Evolutionary conservation across 2,797 vertebrate species (phyloP).

Genomic region (Helicolenus hilgendorfi): DNA sequence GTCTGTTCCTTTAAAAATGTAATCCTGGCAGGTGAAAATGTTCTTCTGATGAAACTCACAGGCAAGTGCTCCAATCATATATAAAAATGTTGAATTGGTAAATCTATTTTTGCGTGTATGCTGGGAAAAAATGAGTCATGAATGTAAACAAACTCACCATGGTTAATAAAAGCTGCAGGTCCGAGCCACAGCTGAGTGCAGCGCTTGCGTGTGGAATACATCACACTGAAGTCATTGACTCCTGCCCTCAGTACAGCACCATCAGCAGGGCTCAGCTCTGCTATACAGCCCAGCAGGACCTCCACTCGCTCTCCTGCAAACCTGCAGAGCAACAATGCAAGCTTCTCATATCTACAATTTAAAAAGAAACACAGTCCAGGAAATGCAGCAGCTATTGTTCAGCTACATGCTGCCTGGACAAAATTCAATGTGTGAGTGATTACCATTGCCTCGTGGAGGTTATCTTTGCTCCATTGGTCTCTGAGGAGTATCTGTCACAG

Average conservation of each 20-base stretch:
- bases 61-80: not conserved
- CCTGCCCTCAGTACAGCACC: slow-evolving; percentile 92
- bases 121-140: not conserved
- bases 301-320: slow-evolving; percentile 94
- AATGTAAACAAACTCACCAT: slow-evolving; percentile 88
- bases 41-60: not conserved
- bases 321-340: slow-evolving; percentile 84
- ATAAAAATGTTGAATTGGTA: not conserved
- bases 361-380: not conserved
- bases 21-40: not conserved
- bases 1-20: not conserved
- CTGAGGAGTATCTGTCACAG: slow-evolving; percentile 95
- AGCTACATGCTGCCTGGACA: not conserved
- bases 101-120: not conserved
- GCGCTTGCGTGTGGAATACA: slow-evolving; percentile 96
- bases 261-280: slow-evolving; percentile 93
- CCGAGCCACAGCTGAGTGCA: slow-evolving; percentile 96
- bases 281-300: slow-evolving; percentile 95
- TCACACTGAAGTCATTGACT: slow-evolving; percentile 97
- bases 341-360: not conserved
- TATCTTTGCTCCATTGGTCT: slow-evolving; percentile 96
- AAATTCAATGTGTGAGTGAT: not conserved
- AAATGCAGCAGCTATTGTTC: not conserved
- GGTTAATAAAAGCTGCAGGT: slow-evolving; percentile 97
- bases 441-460: slow-evolving; percentile 94